Evolutionary conservation across 2,113 vertebrate species (phyloP), one percentile per base, ranked within the genome.

Genomic region (Saccopteryx bilineata): DNA sequence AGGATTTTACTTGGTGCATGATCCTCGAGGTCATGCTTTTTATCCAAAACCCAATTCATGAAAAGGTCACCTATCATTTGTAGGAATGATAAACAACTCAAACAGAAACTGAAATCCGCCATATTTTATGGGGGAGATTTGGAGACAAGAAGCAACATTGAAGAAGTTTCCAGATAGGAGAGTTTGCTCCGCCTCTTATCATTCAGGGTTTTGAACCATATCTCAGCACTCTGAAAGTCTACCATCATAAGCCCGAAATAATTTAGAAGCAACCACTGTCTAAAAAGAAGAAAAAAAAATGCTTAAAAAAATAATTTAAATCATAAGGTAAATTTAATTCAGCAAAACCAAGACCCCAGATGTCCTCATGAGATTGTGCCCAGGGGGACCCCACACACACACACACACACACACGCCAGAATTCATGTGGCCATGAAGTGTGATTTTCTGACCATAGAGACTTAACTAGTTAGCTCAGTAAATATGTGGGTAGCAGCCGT

Each of bases 11-110:
- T 68, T 23, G 60, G 87, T 94, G n/a, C 84, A 7, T 81, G 78
- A 71, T 75, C 63, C 96, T 21, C 69, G 91, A 90, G 80, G 60
- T 69, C 7, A 23, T 76, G 63, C 60, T 90, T 97, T 97, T 94
- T 72, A 89, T 83, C 60, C 68, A 83, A 84, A 96, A 96, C 83
- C 2, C 56, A 50, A 81, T 93, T 95, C 84, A 69, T 13, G 12
- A 58, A 93, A 95, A 87, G 92, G 68, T 95, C 92, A 96, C 71
- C 31, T 91, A 54, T 86, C 61, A 71, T 90, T 90, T 92, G 89
- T n/a, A 65, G 7, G 71, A 93, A 63, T 0, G 1, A 86, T 82
- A 48, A 87, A 96, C 85, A 81, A 87, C 61, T 69, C 60, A 94
- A 96, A 97, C 26, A 68, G 96, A 95, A 95, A 96, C 21, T 92